A percentile compares a stretch with the other conserved stretches of the same genome.
phyloP scores from a whole-genome alignment of 2,888 invertebrate genomes.

The Hypercompe scribonia region DNA sequence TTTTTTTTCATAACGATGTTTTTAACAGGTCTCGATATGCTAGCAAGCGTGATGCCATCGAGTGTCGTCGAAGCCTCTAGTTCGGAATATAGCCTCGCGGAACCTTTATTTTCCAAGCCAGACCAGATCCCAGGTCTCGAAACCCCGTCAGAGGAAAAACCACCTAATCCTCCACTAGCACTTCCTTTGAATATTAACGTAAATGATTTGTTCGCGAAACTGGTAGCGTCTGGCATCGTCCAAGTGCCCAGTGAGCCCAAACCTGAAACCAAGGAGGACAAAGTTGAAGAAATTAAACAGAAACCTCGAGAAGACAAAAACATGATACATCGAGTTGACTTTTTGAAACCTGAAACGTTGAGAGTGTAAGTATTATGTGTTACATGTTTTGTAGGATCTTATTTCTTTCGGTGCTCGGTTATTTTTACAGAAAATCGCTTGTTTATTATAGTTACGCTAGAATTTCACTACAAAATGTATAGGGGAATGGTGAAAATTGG shows the following conservation, averaged over 20 bases:
- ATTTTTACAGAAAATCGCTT: no score
- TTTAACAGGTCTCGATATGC: conserved; percentile 85
- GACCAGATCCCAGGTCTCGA: conserved; percentile 78
- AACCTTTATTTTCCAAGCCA: conserved; percentile 69
- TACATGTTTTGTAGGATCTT: neutral
- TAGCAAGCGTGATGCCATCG: conserved; percentile 89
- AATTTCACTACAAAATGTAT: no score
- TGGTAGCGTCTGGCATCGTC: conserved; percentile 91
- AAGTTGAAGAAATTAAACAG: conserved; percentile 55
- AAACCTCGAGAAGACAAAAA: conserved; percentile 70
- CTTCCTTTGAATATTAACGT: conserved; percentile 88
- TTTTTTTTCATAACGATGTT: no score
- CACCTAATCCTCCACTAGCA: conserved; percentile 56
- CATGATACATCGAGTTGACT: conserved; percentile 88
- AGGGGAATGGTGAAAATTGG: no score
- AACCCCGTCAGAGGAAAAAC: conserved; percentile 67
- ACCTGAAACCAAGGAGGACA: conserved; percentile 56
- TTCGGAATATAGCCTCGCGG: conserved; percentile 86
- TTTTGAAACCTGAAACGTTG: conserved; percentile 90
- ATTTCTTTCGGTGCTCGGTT: neutral
- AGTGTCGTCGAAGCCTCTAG: conserved; percentile 86
- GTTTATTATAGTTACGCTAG: no score
- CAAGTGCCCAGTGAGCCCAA: conserved; percentile 60
- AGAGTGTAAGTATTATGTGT: conserved; percentile 87
- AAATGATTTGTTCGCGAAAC: conserved; percentile 93